Conservation (phyloP, 2,797 vertebrate genomes). For the Muscicapa comitata region DNA sequence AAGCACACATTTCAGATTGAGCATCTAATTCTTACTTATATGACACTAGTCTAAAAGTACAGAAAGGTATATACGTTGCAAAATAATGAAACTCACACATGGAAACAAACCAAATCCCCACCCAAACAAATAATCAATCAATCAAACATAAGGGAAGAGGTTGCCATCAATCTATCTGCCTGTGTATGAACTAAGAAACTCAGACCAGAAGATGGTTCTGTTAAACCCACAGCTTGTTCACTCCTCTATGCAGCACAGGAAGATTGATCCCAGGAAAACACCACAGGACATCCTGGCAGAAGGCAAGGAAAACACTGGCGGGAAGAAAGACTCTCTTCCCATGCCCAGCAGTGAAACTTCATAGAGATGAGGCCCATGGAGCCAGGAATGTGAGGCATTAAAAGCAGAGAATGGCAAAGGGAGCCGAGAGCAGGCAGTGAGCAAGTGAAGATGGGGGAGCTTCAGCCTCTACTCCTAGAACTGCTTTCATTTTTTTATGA, state of each 20-base stretch:
- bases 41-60: neutral
- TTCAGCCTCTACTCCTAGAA: neutral
- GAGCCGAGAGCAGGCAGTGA: neutral
- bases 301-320: neutral
- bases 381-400: neutral
- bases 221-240: neutral
- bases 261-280: neutral
- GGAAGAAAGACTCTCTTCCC: neutral
- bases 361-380: neutral
- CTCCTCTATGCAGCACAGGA: neutral
- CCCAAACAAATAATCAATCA: neutral
- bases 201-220: neutral
- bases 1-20: neutral
- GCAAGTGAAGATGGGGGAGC: neutral
- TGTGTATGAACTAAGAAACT: neutral
- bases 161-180: neutral
- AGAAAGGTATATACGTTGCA: neutral
- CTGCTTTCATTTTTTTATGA: neutral
- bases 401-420: neutral
- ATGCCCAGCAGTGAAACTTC: neutral
- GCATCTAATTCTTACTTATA: neutral
- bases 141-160: neutral
- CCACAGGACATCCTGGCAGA: neutral
- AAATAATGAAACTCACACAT: neutral
- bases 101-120: neutral